Conservation (phyloP, 2,888 invertebrate species). For the Harpagoxenus sublaevis region DNA sequence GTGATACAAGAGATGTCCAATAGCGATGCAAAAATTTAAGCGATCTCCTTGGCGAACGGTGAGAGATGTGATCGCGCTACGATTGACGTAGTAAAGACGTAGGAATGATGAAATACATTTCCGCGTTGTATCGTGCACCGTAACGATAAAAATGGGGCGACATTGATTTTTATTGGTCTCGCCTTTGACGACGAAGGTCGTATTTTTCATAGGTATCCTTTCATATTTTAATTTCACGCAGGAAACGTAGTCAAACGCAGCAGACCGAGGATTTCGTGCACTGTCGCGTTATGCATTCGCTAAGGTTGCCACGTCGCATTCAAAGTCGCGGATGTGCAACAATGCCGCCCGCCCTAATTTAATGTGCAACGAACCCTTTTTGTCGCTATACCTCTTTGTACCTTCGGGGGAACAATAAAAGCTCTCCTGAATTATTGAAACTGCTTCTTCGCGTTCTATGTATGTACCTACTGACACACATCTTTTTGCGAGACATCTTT, state of each 20-base stretch:
- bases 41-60: neutral
- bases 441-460: neutral
- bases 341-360: slow-evolving; percentile 30
- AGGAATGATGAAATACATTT: neutral
- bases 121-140: no score
- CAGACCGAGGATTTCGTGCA: slow-evolving; percentile 68
- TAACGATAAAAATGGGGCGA: slow-evolving; percentile 6
- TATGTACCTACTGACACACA: neutral
- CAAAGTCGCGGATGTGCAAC: slow-evolving; percentile 51
- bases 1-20: neutral
- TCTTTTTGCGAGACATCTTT: neutral
- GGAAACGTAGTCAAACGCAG: slow-evolving; percentile 67
- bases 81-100: neutral
- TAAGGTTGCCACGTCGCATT: slow-evolving; percentile 46
- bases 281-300: slow-evolving; percentile 51
- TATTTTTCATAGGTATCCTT: slow-evolving; percentile 45
- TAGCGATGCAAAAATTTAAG: neutral
- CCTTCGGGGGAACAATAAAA: slow-evolving; percentile 21
- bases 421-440: slow-evolving; percentile 28
- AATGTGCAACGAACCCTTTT: slow-evolving; percentile 44
- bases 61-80: neutral
- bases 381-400: slow-evolving; percentile 27
- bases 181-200: slow-evolving; percentile 38
- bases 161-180: slow-evolving; percentile 29
- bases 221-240: slow-evolving; percentile 67